Conservation (phyloP, 2,888 invertebrate species). For the Congeria kusceri region DNA sequence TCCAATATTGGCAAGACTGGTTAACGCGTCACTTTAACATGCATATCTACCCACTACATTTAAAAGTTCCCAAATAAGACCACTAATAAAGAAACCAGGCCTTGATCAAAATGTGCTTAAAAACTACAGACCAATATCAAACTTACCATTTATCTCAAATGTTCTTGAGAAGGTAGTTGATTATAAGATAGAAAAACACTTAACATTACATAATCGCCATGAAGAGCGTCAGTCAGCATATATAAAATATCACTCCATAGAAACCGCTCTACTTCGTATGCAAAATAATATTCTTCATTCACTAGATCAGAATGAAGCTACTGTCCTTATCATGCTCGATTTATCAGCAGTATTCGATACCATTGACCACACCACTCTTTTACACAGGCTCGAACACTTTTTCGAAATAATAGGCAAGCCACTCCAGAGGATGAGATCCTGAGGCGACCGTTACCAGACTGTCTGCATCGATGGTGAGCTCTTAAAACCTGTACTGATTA, state of each 20-base stretch:
- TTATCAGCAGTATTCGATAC: constrained; percentile 53
- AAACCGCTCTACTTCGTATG: constrained; percentile 46
- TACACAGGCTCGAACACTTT: constrained; percentile 23
- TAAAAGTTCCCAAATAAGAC: constrained; percentile 35
- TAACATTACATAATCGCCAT: constrained; percentile 37
- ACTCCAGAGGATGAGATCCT: constrained; percentile 46
- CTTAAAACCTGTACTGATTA: constrained; percentile 31
- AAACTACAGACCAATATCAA: constrained; percentile 59
- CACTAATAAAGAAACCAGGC: constrained; percentile 30
- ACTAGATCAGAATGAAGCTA: constrained; percentile 43
- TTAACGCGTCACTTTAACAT: constrained; percentile 30
- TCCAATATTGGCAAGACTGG: constrained; percentile 21
- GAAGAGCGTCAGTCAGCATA: constrained; percentile 48
- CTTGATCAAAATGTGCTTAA: constrained; percentile 36
- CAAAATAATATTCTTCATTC: constrained; percentile 48
- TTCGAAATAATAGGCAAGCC: constrained; percentile 32
- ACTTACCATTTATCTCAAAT: constrained; percentile 48
- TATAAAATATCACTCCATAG: constrained; percentile 48
- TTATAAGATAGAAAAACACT: constrained; percentile 25
- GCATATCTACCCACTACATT: constrained; percentile 21
- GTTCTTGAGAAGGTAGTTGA: constrained; percentile 49
- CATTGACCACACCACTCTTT: constrained; percentile 38
- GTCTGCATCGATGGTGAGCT: constrained; percentile 36
- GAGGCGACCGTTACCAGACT: constrained; percentile 29
- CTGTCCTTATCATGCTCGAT: constrained; percentile 31